Base-by-base conservation (phyloP, 2,797 vertebrate genomes). In the Xyrichtys novacula region DNA sequence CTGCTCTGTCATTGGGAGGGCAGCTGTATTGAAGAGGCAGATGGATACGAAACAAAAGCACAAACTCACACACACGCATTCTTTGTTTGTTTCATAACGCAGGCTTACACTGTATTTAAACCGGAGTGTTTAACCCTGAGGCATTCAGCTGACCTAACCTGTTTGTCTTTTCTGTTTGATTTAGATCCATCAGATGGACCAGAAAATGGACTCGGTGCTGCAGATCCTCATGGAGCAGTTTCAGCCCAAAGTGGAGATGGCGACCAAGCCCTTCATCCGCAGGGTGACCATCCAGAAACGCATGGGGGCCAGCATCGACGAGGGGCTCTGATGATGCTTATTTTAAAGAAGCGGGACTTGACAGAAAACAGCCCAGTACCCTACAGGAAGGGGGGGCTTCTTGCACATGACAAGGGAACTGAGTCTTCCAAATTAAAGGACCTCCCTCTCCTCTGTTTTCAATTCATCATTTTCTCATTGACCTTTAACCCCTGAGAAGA, bases 151-250 rank as follows among this genome's bases (percentile, higher is more conserved):
- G 67, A 67, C 31, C n/a, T 31, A 42, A 80, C 68, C 59, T 47
- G 58, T 84, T 74, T 73, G 7, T 58, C 42, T 32, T 64, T 74
- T 78, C 38, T 80, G 60, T 76, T 36, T 23, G 54, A 32, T 74
- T 16, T 77, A 95, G 94, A 89, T 94, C n/a, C 54, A 88, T 70
- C 86, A 87, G 68, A 93, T 94, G 91, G 92, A 95, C 44, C 71
- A 82, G 74, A 94, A 93, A 64, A 75, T 94, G 83, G 92, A 94
- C 59, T 89, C 85, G 0, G 83, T 94, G 17, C 74, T 94, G 43
- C 89, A 58, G 64, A 90, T 95, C 71, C 85, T 94, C 75, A 62
- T 54, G 71, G 87, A 94, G 71, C 88, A 93, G 85, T 94, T 93
- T 49, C 78, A 84, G 0, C 90, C 92, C 39, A 87, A 89, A 60